These are phyloP conservation scores for Sebastes trivittatus DNA, from an alignment of 2,797 vertebrate species.

Conservation along the genomic window DNA sequence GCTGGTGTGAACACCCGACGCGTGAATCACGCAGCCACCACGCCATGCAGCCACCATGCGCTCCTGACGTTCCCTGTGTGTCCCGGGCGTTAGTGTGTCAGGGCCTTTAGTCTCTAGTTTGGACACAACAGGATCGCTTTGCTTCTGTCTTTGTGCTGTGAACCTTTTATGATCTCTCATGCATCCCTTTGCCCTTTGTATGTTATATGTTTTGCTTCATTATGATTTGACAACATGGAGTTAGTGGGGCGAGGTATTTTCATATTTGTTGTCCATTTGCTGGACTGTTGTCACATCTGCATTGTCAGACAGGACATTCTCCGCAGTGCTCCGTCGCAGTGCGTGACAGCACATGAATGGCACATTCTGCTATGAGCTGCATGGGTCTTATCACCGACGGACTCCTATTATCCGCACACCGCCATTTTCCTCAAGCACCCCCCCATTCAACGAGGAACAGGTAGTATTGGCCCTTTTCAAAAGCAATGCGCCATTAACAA, in stretches of 20 bases:
- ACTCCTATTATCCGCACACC: slow-evolving; percentile 32
- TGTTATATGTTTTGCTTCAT: neutral
- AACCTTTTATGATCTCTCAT: neutral
- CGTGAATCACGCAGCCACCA: too few species aligned
- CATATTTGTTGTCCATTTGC: neutral
- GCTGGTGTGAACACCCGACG: too few species aligned
- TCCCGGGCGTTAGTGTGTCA: too few species aligned
- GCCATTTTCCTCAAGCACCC: slow-evolving; percentile 14
- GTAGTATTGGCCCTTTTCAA: slow-evolving; percentile 58
- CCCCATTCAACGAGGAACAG: slow-evolving; percentile 44
- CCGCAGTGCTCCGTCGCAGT: neutral
- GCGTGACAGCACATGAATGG: slow-evolving; percentile 38
- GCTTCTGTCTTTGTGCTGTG: neutral
- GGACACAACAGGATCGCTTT: neutral
- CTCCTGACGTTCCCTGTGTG: too few species aligned
- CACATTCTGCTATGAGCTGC: slow-evolving; percentile 16
- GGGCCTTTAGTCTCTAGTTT: neutral
- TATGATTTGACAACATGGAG: neutral
- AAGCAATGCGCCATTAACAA: slow-evolving; percentile 46
- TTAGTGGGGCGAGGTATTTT: neutral
- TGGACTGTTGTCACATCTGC: neutral
- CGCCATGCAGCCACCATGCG: too few species aligned
- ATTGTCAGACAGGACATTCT: slow-evolving; percentile 18
- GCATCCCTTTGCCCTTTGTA: neutral
- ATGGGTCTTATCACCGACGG: neutral